Evolutionary conservation across 2,797 vertebrate genomes (phyloP).

Genomic region (Sparus aurata): DNA sequence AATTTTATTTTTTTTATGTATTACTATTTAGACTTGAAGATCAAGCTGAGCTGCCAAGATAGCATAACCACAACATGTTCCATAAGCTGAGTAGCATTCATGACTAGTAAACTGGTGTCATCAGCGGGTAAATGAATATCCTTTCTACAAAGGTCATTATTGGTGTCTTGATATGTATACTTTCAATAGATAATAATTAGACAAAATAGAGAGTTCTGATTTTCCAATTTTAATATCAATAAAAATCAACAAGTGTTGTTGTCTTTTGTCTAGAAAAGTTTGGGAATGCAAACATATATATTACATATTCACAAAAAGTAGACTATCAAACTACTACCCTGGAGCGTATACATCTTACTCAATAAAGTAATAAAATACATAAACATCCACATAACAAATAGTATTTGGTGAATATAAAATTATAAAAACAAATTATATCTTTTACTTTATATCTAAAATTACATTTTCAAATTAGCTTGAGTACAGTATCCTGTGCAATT

Average conservation of each 20-base stretch:
- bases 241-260: neutral
- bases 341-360: constrained; percentile 17
- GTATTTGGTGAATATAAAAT: constrained; percentile 36
- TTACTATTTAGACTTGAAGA: neutral
- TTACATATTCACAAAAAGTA: constrained; percentile 62
- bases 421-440: constrained; percentile 45
- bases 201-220: neutral
- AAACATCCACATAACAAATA: constrained; percentile 40
- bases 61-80: neutral
- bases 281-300: constrained; percentile 63
- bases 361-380: constrained; percentile 37
- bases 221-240: constrained; percentile 54
- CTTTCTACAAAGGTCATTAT: neutral
- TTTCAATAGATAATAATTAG: neutral
- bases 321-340: constrained; percentile 41
- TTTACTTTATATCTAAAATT: constrained; percentile 37
- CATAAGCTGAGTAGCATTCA: neutral
- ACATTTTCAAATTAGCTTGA: constrained; percentile 46
- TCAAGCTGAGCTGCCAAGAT: neutral
- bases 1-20: neutral
- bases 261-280: constrained; percentile 26
- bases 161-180: neutral
- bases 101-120: too few relatives aligned
- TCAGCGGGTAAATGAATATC: neutral
- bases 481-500: constrained; percentile 67